phyloP scores from a whole-genome alignment of 2,797 vertebrate genomes.

The Falco peregrinus region DNA sequence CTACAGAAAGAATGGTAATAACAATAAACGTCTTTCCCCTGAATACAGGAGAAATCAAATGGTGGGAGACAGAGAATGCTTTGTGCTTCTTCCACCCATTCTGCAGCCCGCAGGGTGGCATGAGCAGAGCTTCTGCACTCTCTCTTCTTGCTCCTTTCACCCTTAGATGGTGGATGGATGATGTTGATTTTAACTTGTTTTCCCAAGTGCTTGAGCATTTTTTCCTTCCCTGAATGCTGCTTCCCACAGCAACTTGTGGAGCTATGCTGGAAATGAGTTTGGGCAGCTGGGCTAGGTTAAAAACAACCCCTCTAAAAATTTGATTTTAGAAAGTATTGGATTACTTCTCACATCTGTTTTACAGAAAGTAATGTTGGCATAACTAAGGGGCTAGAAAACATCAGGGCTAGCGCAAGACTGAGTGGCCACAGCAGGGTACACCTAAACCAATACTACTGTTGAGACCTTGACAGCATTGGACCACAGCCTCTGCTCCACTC shows the following conservation, averaged over 20 bases:
- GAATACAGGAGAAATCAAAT: background rate
- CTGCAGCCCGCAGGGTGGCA: background rate
- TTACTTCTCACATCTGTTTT: background rate
- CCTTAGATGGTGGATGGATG: background rate
- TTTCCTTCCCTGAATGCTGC: background rate
- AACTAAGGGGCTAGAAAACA: background rate
- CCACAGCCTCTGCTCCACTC: background rate
- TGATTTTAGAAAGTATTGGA: background rate
- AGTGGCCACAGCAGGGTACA: background rate
- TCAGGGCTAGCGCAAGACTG: background rate
- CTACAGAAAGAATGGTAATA: background rate
- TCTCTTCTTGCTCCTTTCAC: background rate
- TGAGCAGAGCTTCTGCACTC: background rate
- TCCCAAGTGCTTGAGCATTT: background rate
- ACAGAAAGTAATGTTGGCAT: background rate
- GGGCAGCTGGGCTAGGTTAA: background rate
- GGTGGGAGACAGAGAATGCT: background rate
- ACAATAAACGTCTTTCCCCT: background rate
- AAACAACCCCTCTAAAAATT: background rate
- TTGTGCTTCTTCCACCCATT: background rate
- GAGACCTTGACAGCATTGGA: background rate
- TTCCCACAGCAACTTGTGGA: background rate
- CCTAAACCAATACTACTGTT: background rate
- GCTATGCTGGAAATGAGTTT: background rate
- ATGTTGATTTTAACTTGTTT: background rate